Evolutionary conservation across 1,140 invertebrate genomes (phyloP).

Genomic region (Latrodectus geometricus): DNA sequence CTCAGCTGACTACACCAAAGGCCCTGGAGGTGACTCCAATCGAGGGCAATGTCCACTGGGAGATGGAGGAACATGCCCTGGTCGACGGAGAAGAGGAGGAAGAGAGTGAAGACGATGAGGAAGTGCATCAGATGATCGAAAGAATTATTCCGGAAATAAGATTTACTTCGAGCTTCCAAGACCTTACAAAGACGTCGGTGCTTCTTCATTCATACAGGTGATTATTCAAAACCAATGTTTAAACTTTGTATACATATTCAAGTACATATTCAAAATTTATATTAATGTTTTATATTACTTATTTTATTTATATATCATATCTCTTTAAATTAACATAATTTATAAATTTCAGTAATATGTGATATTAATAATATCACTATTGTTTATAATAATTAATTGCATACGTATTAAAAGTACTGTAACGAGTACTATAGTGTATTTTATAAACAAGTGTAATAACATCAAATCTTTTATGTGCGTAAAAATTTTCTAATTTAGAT

Average conservation of each 20-base stretch:
- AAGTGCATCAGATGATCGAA: neutral
- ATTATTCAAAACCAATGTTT: neutral
- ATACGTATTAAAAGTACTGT: no score
- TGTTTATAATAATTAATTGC: no score
- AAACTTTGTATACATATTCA: neutral
- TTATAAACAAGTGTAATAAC: no score
- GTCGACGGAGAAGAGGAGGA: neutral
- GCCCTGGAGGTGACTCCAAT: neutral
- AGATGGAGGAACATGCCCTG: neutral
- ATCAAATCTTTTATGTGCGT: no score
- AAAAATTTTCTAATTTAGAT: no score
- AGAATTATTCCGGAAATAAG: slow-evolving; percentile 32
- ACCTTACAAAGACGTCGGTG: slow-evolving; percentile 27
- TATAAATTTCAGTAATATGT: no score
- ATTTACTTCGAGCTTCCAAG: slow-evolving; percentile 34
- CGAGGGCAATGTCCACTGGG: slow-evolving; percentile 1
- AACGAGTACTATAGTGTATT: no score
- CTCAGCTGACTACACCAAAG: slow-evolving; percentile 13
- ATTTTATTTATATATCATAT: no score
- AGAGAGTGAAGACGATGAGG: slow-evolving; percentile 26
- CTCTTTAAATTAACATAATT: no score
- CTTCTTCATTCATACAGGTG: slow-evolving; percentile 47
- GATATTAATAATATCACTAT: no score
- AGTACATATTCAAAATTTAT: no score
- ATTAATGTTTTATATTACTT: no score